Evolutionary conservation across 1,140 invertebrate species (phyloP).

Genomic region (Dendrolimus kikuchii): DNA sequence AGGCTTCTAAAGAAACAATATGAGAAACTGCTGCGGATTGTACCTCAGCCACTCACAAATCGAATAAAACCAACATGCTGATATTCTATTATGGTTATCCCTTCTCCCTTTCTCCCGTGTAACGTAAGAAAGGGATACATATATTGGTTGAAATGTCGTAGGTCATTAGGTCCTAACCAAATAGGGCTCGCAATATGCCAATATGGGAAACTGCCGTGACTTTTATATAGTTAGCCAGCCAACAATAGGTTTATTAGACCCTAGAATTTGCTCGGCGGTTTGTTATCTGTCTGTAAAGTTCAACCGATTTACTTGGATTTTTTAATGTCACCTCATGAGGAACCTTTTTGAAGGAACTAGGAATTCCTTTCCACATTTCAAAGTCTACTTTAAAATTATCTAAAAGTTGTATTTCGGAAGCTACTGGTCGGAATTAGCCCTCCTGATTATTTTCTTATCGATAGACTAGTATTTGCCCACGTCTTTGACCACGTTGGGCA

Average conservation of each 20-base stretch:
- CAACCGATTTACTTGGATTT: too few relatives aligned
- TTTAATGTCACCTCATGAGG: too few relatives aligned
- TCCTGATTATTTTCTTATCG: too few relatives aligned
- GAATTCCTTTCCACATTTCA: too few relatives aligned
- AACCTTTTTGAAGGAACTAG: too few relatives aligned
- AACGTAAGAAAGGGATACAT: conserved; percentile 30
- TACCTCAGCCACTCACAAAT: conserved; percentile 59
- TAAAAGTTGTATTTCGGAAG: too few relatives aligned
- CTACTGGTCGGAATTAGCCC: too few relatives aligned
- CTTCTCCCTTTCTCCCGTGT: conserved; percentile 29
- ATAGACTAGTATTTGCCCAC: too few relatives aligned
- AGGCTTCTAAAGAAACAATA: conserved; percentile 53
- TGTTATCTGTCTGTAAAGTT: too few relatives aligned
- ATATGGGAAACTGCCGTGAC: conserved; percentile 61
- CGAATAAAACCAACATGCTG: conserved; percentile 55
- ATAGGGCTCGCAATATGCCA: conserved; percentile 65
- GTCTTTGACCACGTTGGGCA: too few relatives aligned
- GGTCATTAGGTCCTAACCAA: conserved; percentile 66
- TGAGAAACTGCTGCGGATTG: conserved; percentile 50
- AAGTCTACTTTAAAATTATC: too few relatives aligned
- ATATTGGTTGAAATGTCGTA: conserved; percentile 64
- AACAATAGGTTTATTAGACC: conserved; percentile 44
- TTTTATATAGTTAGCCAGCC: conserved; percentile 36
- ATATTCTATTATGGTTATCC: conserved; percentile 62
- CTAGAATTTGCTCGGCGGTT: too few relatives aligned